A percentile compares a stretch with the other conserved stretches of the same genome.
phyloP scores from a whole-genome alignment of 37 sponge, comb jelly and placozoan genomes.

The Bolinopsis microptera region DNA sequence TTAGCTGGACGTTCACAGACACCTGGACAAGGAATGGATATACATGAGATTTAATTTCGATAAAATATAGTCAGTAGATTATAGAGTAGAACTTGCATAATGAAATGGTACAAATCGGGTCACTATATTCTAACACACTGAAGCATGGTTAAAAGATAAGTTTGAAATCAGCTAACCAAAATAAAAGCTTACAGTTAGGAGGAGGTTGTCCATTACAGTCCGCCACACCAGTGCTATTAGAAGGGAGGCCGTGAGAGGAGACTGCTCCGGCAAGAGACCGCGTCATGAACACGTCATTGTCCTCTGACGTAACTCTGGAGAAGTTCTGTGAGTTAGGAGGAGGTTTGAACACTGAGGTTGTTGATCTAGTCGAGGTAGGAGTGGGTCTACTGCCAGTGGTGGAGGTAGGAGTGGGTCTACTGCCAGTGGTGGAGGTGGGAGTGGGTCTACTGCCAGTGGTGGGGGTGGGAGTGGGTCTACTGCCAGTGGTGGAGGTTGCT shows the following conservation, averaged over 20 bases:
- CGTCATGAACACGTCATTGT: neutral
- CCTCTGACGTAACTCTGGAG: neutral
- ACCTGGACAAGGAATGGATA: conserved; percentile 28
- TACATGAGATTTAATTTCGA: neutral
- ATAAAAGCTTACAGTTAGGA: neutral
- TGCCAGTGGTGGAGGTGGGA: neutral
- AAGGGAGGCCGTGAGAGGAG: neutral
- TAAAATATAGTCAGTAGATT: too few relatives aligned
- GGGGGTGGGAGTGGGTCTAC: neutral
- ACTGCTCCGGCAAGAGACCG: neutral
- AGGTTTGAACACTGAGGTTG: too few relatives aligned
- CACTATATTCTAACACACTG: too few relatives aligned
- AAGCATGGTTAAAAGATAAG: too few relatives aligned
- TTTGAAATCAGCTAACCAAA: too few relatives aligned
- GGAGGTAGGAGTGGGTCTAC: neutral
- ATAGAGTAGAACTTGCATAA: too few relatives aligned
- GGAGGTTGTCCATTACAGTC: neutral
- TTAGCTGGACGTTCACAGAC: conserved; percentile 22
- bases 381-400: neutral
- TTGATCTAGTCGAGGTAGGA: too few relatives aligned
- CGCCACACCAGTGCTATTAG: neutral
- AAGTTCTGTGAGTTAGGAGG: too few relatives aligned
- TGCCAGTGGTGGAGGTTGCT: neutral
- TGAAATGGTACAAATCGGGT: too few relatives aligned
- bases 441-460: neutral